Percentiles rank a stretch among this genome's conserved stretches.
These are phyloP conservation scores for Stratiolaelaps scimitus DNA, from an alignment of 1,140 invertebrate genomes.

Conservation along the genomic window DNA sequence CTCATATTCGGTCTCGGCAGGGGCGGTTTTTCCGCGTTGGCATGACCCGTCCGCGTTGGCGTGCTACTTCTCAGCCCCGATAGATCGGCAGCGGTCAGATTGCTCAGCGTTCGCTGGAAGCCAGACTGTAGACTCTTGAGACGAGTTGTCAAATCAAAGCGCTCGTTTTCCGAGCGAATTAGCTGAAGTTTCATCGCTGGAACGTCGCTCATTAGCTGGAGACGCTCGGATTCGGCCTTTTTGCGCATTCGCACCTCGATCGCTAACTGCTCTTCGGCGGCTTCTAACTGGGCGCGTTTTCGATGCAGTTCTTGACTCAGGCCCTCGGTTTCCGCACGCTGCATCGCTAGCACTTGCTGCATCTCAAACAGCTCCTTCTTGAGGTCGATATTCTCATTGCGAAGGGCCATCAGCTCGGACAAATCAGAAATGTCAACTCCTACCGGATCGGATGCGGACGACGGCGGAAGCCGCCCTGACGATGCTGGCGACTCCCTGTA, in stretches of 20 bases:
- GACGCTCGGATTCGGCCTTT: constrained; percentile 76
- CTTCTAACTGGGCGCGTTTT: constrained; percentile 2
- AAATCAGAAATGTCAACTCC: neutral
- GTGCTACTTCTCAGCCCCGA: constrained; percentile 9
- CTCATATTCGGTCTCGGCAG: constrained; percentile 8
- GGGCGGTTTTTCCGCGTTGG: constrained; percentile 16
- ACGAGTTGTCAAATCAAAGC: constrained; percentile 53
- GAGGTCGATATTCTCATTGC: constrained; percentile 22
- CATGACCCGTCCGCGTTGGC: neutral
- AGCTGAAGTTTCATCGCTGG: constrained; percentile 74
- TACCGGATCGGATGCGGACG: neutral
- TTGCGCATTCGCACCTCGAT: constrained; percentile 49
- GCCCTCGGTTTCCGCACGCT: constrained; percentile 9
- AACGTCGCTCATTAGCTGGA: constrained; percentile 76
- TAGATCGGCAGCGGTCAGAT: constrained; percentile 9
- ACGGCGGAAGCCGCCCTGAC: no score
- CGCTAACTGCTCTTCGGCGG: constrained; percentile 14
- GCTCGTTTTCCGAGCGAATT: constrained; percentile 66
- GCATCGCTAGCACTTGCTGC: constrained; percentile 16
- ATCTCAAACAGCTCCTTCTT: constrained; percentile 21
- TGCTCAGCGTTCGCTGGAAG: constrained; percentile 22
- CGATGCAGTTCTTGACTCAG: constrained; percentile 21
- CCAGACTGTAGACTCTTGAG: constrained; percentile 33
- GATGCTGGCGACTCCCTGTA: neutral
- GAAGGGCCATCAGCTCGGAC: neutral